Evolutionary conservation across 1,140 invertebrate species (phyloP).

Genomic region (Anoplolepis gracilipes): DNA sequence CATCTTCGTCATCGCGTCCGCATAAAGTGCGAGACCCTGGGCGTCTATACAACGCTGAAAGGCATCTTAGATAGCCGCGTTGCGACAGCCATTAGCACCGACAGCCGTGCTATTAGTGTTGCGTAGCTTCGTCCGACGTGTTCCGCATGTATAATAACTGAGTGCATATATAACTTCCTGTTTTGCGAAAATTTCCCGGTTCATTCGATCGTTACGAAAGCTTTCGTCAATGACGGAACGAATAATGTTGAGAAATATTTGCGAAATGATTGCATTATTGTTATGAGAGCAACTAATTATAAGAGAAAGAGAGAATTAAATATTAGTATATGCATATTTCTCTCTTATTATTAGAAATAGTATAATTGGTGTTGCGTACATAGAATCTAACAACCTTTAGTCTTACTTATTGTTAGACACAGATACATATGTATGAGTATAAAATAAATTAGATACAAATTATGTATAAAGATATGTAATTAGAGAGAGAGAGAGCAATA

Average conservation of each 20-base stretch:
- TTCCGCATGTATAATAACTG: neutral
- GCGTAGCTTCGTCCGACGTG: conserved; percentile 52
- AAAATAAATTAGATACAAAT: neutral
- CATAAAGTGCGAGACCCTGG: conserved; percentile 39
- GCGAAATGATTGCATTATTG: neutral
- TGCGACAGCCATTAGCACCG: conserved; percentile 81
- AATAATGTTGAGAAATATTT: neutral
- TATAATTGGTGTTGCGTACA: neutral
- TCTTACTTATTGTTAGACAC: neutral
- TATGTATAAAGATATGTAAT: conserved; percentile 28
- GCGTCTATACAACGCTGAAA: conserved; percentile 75
- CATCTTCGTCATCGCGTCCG: conserved; percentile 30
- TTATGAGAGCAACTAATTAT: too few species aligned
- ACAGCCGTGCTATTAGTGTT: conserved; percentile 78
- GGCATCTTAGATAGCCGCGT: conserved; percentile 81
- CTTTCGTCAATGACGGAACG: neutral
- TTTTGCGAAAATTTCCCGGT: conserved; percentile 42
- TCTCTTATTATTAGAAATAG: neutral
- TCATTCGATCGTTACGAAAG: neutral
- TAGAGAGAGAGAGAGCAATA: too few species aligned
- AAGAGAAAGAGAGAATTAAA: neutral
- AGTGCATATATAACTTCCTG: conserved; percentile 30
- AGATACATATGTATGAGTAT: neutral
- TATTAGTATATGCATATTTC: neutral
- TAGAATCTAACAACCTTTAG: neutral